A percentile compares a stretch with the other conserved stretches of the same genome.
These are phyloP conservation scores for Oscheius sp. DNA, from an alignment of 2,888 invertebrate genomes.

Conservation along the genomic window DNA sequence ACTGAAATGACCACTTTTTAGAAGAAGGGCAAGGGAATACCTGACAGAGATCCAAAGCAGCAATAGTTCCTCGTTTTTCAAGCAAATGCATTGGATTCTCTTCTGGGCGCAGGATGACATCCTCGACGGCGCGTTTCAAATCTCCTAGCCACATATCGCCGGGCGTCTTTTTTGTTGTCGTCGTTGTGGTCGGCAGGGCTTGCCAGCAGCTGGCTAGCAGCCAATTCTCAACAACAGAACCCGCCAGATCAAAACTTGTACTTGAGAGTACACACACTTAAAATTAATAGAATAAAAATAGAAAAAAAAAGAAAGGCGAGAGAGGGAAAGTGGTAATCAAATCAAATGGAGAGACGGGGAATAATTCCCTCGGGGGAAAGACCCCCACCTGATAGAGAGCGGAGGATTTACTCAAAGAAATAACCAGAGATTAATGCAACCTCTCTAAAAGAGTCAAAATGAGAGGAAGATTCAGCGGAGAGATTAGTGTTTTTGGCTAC, in stretches of 20 bases:
- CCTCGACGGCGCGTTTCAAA: constrained; percentile 61
- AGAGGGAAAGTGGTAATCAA: no score
- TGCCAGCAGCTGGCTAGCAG: constrained; percentile 29
- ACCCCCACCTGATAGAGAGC: no score
- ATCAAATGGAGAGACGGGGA: neutral
- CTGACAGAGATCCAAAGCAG: constrained; percentile 63
- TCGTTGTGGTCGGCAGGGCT: neutral
- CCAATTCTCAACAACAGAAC: constrained; percentile 22
- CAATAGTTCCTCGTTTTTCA: constrained; percentile 57
- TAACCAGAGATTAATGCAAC: constrained; percentile 3
- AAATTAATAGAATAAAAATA: neutral
- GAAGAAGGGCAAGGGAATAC: constrained; percentile 25
- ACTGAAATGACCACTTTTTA: constrained; percentile 2
- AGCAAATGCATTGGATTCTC: constrained; percentile 52
- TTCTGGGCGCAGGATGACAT: constrained; percentile 62
- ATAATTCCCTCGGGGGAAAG: neutral
- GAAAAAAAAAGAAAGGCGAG: neutral
- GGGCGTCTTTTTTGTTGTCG: neutral
- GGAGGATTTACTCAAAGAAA: neutral
- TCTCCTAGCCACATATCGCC: constrained; percentile 42
- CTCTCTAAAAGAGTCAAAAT: no score
- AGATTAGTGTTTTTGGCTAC: no score
- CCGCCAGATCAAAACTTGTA: no score
- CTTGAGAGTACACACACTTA: neutral
- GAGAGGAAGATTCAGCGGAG: no score